Evolutionary conservation across 2,797 vertebrate species (phyloP), one percentile per base, ranked within the genome.

Genomic region (Takifugu rubripes): DNA sequence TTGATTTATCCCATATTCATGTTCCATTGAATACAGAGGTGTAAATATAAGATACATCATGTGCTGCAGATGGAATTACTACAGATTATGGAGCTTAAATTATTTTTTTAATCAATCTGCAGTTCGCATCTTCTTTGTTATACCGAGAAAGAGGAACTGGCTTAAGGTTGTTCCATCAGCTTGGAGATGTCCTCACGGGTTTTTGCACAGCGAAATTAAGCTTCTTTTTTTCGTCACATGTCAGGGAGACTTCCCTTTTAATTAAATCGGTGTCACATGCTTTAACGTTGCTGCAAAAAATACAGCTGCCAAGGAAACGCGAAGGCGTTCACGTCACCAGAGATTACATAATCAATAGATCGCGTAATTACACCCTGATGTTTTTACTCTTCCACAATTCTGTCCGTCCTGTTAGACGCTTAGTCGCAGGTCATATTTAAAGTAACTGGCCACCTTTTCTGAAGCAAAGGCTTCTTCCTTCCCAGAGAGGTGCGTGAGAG

Each of bases 251-350:
- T n/a, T 45, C 15, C 43, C 36, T 40, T 21, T 40, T 40, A 14
- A 40, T 40, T 40, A 40, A 40, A 40, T 40, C 3, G 12, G 36
- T 40, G 42, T 46, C 5, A 42, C n/a, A n/a, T 46, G 48, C 25
- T 36, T 9, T 7, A 33, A 10, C 31, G 10, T 33, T 36, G 46
- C 25, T 17, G 51, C 27, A 45, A 16, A 25, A 67, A 48, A 50
- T 51, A 16, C 48, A 54, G 74, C 65, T 81, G 49, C 70, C 70
- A 66, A 49, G 67, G 60, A 79, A 67, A 74, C 64, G 17, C 48
- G 33, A 74, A 52, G 16, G 12, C 17, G 25, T 25, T 27, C 53
- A 51, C 16, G 43, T 61, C 25, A 60, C 31, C 54, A 2, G 51
- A 56, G 25, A 59, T 79, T 73, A 62, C 25, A 48, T 54, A 53